These are phyloP conservation scores for Hydraecia micacea DNA, from an alignment of 2,888 invertebrate genomes.

Conservation along the genomic window DNA sequence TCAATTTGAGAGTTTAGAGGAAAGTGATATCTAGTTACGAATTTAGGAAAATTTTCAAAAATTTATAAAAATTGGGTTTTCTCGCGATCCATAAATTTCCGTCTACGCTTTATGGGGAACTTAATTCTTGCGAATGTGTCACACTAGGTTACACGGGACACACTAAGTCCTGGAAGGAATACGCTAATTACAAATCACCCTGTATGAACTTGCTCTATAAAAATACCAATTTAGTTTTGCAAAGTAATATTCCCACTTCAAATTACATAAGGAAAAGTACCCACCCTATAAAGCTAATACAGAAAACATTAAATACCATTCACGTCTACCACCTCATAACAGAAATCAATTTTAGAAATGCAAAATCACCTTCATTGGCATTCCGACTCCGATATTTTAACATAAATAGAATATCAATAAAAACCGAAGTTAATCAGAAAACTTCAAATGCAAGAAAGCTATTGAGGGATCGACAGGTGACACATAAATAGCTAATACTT, in stretches of 20 bases:
- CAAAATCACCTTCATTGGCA: constrained; percentile 76
- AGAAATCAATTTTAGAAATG: constrained; percentile 73
- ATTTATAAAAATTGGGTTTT: not conserved
- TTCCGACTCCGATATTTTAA: constrained; percentile 62
- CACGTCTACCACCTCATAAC: constrained; percentile 27
- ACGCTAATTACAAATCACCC: not conserved
- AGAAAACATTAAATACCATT: constrained; percentile 57
- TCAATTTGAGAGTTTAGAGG: not conserved
- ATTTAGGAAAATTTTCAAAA: no score
- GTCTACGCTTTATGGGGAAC: not conserved
- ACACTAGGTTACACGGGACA: not conserved
- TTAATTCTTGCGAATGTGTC: not conserved
- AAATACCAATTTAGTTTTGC: not conserved
- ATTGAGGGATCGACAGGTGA: constrained; percentile 85
- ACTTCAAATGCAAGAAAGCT: constrained; percentile 83
- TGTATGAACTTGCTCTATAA: not conserved
- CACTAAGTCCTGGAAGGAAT: not conserved
- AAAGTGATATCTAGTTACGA: not conserved
- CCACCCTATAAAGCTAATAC: constrained; percentile 13
- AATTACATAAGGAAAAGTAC: constrained; percentile 15
- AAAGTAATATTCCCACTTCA: constrained; percentile 8
- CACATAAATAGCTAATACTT: constrained; percentile 81
- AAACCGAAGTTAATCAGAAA: constrained; percentile 83
- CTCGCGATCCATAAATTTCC: not conserved
- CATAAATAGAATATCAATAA: constrained; percentile 68